Percentiles rank a stretch among this genome's conserved stretches.
phyloP scores from a whole-genome alignment of 2,113 vertebrate species.

The human (Homo sapiens) region DNA sequence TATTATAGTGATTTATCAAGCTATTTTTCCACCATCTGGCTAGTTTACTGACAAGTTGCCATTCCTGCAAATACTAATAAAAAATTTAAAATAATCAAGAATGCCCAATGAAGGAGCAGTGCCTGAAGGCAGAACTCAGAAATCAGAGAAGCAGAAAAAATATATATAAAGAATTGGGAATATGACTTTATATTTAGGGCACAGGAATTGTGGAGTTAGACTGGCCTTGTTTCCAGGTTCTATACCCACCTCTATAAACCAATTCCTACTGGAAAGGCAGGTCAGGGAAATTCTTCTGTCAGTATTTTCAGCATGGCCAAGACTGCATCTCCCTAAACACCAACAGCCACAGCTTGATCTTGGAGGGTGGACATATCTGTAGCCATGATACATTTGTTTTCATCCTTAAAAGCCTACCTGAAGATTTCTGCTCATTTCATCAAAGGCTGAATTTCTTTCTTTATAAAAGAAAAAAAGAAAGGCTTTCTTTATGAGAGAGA shows the following conservation, averaged over 20 bases:
- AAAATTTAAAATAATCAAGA: background rate
- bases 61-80: conserved; percentile 27
- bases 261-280: background rate
- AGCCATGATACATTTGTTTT: background rate
- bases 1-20: background rate
- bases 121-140: background rate
- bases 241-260: background rate
- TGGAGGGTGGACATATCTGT: background rate
- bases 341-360: background rate
- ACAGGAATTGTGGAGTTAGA: background rate
- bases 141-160: background rate
- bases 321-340: background rate
- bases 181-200: background rate
- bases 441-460: background rate
- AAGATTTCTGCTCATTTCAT: background rate
- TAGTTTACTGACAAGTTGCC: conserved; percentile 11
- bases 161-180: background rate
- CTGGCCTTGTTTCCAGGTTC: background rate
- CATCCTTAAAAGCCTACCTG: background rate
- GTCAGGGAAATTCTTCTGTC: background rate
- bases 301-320: background rate
- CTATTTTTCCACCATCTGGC: background rate
- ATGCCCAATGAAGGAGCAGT: background rate
- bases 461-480: background rate
- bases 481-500: background rate